These are phyloP conservation scores for Daubentonia madagascariensis DNA, from an alignment of 2,113 vertebrate genomes.

Conservation along the genomic window DNA sequence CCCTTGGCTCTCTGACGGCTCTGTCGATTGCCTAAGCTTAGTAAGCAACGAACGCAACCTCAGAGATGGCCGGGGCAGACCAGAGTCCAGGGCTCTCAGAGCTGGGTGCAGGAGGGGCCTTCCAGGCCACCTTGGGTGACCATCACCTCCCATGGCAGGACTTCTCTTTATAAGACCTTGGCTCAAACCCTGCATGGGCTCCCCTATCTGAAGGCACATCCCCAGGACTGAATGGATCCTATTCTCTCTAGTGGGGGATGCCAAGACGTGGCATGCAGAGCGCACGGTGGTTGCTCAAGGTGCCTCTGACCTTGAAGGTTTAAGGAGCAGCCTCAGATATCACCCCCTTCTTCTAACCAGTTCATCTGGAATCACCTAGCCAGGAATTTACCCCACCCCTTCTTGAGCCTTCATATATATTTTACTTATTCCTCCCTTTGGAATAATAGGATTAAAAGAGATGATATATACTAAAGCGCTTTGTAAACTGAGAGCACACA, in stretches of 20 bases:
- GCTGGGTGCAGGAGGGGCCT: neutral
- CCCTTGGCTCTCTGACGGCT: neutral
- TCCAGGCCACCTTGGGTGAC: neutral
- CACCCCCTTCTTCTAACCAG: neutral
- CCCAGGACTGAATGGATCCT: neutral
- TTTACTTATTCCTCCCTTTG: neutral
- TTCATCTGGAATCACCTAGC: neutral
- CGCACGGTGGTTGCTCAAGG: neutral
- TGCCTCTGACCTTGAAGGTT: neutral
- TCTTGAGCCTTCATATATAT: neutral
- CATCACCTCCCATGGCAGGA: neutral
- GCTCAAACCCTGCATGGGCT: neutral
- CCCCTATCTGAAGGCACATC: neutral
- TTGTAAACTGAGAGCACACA: neutral
- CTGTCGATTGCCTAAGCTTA: no score
- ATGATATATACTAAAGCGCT: fast-evolving
- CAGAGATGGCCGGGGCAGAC: neutral
- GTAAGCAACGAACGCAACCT: no score
- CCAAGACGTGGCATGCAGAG: fast-evolving
- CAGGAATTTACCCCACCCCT: neutral
- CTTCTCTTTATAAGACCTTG: neutral
- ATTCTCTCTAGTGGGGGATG: neutral
- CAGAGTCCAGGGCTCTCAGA: neutral
- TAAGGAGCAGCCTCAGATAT: neutral
- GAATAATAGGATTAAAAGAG: neutral